Evolutionary conservation across 2,113 vertebrate species (phyloP).

Genomic region (Vidua chalybeata): DNA sequence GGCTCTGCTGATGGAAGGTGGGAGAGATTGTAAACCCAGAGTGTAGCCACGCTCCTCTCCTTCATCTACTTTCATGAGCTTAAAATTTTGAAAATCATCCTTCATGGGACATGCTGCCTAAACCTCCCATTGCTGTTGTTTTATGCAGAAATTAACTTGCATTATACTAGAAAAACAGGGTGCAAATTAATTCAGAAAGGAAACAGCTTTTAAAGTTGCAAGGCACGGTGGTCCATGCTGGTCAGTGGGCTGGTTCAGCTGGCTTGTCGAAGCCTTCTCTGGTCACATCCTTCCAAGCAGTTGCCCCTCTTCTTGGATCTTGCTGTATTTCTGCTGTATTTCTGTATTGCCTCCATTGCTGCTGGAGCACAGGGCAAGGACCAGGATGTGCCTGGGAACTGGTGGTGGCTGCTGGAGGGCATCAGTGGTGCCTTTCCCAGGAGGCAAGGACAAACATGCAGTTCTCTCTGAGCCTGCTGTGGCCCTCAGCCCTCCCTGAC

Average conservation of each 20-base stretch:
- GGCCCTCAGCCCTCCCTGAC: not conserved
- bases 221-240: fast-evolving
- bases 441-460: fast-evolving
- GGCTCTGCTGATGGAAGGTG: not conserved
- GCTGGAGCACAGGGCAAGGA: fast-evolving
- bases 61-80: not conserved
- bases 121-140: not conserved
- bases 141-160: not conserved
- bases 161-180: not conserved
- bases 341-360: not conserved
- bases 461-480: not conserved
- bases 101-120: not conserved
- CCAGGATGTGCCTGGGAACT: fast-evolving
- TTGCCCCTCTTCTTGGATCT: not conserved
- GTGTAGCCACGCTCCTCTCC: not conserved
- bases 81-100: not conserved
- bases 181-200: not conserved
- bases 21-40: not conserved
- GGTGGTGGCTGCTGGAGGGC: not conserved
- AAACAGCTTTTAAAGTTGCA: not conserved
- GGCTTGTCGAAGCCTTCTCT: not conserved
- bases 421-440: not conserved
- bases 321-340: not conserved
- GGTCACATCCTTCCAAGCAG: not conserved
- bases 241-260: not conserved